phyloP scores from a whole-genome alignment of 2,888 invertebrate species.

The Cryptosula pallasiana region DNA sequence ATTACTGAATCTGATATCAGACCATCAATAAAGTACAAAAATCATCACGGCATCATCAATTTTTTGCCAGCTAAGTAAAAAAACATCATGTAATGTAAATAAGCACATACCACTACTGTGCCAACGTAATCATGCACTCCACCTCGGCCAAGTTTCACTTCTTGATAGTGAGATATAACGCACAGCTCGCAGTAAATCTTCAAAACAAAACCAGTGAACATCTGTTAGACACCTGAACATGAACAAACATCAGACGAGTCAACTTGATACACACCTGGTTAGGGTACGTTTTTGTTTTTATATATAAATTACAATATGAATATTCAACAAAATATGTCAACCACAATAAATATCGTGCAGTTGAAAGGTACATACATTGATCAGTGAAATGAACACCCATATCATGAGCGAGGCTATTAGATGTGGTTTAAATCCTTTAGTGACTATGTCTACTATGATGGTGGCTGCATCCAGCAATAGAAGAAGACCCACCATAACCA shows the following conservation, averaged over 20 bases:
- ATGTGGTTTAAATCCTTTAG: neutral
- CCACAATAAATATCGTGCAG: neutral
- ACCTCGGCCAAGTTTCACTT: conserved; percentile 68
- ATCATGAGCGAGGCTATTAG: neutral
- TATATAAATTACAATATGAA: neutral
- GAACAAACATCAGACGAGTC: no score
- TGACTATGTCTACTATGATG: neutral
- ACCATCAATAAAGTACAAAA: no score
- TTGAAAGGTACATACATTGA: neutral
- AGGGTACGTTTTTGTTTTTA: neutral
- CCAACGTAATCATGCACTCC: conserved; percentile 19
- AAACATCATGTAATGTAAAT: no score
- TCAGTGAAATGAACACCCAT: neutral
- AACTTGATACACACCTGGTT: no score
- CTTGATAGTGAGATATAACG: conserved; percentile 81
- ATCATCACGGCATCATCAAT: no score
- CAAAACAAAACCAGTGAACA: neutral
- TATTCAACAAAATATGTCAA: neutral
- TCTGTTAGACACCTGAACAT: no score
- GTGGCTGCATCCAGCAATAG: neutral
- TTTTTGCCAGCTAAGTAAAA: no score
- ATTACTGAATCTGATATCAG: no score
- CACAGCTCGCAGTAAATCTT: conserved; percentile 73
- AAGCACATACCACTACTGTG: no score
- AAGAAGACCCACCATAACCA: neutral